Conservation (phyloP, 2,888 invertebrate genomes). For the Metalampra italica region DNA sequence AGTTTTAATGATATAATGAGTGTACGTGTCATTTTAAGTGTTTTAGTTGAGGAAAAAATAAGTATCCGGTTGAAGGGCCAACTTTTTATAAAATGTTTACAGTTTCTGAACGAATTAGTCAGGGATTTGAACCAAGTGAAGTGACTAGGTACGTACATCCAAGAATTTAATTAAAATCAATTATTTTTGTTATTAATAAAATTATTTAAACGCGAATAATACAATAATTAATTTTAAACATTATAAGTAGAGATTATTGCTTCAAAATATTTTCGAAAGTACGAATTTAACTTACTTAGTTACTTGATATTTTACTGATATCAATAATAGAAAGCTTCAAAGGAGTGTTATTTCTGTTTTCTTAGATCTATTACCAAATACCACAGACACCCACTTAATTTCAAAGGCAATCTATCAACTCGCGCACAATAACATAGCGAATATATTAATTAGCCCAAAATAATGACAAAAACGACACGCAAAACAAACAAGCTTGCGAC, state of each 20-base stretch:
- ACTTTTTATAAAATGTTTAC: background rate
- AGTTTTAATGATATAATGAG: constrained; percentile 41
- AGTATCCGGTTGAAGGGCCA: constrained; percentile 16
- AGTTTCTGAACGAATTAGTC: background rate
- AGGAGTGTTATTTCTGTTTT: too few relatives aligned
- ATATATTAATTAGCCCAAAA: constrained; percentile 52
- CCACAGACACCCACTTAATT: background rate
- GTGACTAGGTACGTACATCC: too few relatives aligned
- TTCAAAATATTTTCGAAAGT: too few relatives aligned
- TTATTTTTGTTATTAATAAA: too few relatives aligned
- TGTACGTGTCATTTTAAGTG: constrained; percentile 29
- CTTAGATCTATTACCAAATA: too few relatives aligned
- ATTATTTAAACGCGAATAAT: too few relatives aligned
- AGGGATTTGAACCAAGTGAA: background rate
- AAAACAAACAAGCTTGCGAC: constrained; percentile 32
- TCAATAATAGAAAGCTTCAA: too few relatives aligned
- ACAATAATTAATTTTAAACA: too few relatives aligned
- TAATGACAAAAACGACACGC: constrained; percentile 14
- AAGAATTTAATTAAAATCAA: too few relatives aligned
- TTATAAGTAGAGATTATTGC: too few relatives aligned
- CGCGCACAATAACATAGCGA: constrained; percentile 46
- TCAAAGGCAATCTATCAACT: constrained; percentile 42
- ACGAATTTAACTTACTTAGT: too few relatives aligned
- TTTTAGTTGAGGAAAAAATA: constrained; percentile 31
- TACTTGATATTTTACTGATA: too few relatives aligned